Evolutionary conservation across 2,797 vertebrate species (phyloP).

Genomic region (Leucoraja ocellata): DNA sequence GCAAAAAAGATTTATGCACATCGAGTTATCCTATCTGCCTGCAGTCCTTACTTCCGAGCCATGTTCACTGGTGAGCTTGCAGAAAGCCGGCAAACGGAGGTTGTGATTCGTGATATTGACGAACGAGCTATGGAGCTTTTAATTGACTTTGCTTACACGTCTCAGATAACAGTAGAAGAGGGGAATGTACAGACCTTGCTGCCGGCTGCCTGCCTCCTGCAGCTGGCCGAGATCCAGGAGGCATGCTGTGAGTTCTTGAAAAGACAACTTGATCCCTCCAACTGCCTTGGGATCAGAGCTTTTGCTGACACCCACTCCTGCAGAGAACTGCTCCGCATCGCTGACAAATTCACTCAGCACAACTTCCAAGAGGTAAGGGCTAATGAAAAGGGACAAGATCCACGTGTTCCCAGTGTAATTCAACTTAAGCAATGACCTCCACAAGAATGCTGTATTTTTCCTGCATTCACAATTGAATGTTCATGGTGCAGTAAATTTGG

Average conservation of each 20-base stretch:
- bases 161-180: conserved; percentile 96
- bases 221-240: conserved; percentile 96
- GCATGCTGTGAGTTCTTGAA: conserved; percentile 97
- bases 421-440: neutral
- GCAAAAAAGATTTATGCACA: conserved; percentile 97
- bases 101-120: conserved; percentile 94
- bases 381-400: neutral
- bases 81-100: conserved; percentile 92
- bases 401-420: neutral
- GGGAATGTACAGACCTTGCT: conserved; percentile 96
- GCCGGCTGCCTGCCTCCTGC: conserved; percentile 91
- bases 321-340: conserved; percentile 87
- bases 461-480: neutral
- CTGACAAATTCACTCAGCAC: conserved; percentile 97
- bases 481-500: neutral
- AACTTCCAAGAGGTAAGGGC: conserved; percentile 93
- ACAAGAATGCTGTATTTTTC: neutral
- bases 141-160: conserved; percentile 97
- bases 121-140: conserved; percentile 97
- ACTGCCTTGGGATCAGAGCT: conserved; percentile 93
- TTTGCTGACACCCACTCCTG: conserved; percentile 98
- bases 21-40: conserved; percentile 90
- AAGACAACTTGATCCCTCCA: conserved; percentile 93
- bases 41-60: conserved; percentile 95
- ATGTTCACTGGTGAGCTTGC: conserved; percentile 98